Conservation (phyloP, 2,797 vertebrate species). For the Columba guinea region DNA sequence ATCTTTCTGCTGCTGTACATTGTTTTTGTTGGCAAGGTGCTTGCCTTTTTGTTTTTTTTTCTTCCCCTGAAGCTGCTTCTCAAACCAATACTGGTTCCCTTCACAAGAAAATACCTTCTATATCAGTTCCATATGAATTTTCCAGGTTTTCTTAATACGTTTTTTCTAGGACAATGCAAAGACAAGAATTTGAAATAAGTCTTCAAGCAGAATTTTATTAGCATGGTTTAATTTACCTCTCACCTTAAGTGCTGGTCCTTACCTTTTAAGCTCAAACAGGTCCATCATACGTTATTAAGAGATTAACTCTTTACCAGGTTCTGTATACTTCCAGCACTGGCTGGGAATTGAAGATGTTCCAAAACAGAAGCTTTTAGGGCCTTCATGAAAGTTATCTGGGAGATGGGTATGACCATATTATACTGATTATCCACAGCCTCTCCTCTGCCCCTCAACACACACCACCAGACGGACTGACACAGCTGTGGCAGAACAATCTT, state of each 20-base stretch:
- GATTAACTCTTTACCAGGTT: neutral
- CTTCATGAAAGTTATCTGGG: neutral
- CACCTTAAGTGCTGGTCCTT: neutral
- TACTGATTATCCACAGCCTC: neutral
- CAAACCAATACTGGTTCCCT: neutral
- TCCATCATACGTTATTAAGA: neutral
- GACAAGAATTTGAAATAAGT: neutral
- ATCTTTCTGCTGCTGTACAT: neutral
- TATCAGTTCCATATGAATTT: neutral
- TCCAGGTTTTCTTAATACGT: neutral
- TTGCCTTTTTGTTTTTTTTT: neutral
- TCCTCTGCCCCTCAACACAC: accelerated
- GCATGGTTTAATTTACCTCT: neutral
- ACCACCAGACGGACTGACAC: too few species aligned
- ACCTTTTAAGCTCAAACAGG: neutral
- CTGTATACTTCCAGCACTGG: neutral
- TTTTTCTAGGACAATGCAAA: neutral
- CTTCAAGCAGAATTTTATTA: neutral
- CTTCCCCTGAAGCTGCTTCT: neutral
- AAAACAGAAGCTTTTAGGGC: neutral
- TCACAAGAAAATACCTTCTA: neutral
- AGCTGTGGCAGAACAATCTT: neutral
- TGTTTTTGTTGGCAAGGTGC: neutral
- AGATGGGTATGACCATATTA: neutral
- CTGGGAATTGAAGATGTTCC: neutral